These are phyloP conservation scores for Cheilosia soror DNA, from an alignment of 2,888 invertebrate species.

Conservation along the genomic window DNA sequence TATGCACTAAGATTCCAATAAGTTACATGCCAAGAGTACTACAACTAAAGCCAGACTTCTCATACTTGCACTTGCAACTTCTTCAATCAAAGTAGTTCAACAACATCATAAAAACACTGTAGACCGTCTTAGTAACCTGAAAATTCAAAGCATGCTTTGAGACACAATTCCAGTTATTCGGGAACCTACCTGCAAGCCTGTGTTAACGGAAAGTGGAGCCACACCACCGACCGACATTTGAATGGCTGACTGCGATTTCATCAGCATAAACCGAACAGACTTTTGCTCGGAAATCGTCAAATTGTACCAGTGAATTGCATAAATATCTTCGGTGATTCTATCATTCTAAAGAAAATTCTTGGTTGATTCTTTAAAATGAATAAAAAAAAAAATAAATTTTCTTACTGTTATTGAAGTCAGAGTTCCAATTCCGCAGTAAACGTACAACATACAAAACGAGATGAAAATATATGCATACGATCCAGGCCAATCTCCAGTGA, in stretches of 20 bases:
- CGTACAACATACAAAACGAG: slow-evolving; percentile 46
- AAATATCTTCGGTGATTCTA: slow-evolving; percentile 62
- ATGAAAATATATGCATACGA: slow-evolving; percentile 47
- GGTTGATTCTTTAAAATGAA: not conserved
- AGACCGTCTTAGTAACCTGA: slow-evolving; percentile 80
- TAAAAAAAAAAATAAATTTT: not conserved
- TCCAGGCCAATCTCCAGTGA: slow-evolving; percentile 67
- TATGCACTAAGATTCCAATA: too few relatives aligned
- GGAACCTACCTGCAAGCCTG: not conserved
- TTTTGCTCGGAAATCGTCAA: slow-evolving; percentile 72
- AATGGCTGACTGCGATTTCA: slow-evolving; percentile 66
- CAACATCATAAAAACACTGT: slow-evolving; percentile 78
- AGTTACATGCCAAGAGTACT: too few relatives aligned
- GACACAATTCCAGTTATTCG: not conserved
- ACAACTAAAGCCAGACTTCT: too few relatives aligned
- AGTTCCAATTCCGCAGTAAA: slow-evolving; percentile 71
- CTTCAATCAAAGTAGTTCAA: slow-evolving; percentile 56
- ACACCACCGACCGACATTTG: slow-evolving; percentile 71
- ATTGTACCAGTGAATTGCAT: slow-evolving; percentile 76
- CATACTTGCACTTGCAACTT: too few relatives aligned
- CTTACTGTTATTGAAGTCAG: slow-evolving; percentile 57
- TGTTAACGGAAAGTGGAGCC: slow-evolving; percentile 73
- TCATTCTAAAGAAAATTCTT: slow-evolving; percentile 32
- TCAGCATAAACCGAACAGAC: slow-evolving; percentile 73
- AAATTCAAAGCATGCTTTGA: not conserved